phyloP scores from a whole-genome alignment of 2,797 vertebrate species.

The Lophius americanus region DNA sequence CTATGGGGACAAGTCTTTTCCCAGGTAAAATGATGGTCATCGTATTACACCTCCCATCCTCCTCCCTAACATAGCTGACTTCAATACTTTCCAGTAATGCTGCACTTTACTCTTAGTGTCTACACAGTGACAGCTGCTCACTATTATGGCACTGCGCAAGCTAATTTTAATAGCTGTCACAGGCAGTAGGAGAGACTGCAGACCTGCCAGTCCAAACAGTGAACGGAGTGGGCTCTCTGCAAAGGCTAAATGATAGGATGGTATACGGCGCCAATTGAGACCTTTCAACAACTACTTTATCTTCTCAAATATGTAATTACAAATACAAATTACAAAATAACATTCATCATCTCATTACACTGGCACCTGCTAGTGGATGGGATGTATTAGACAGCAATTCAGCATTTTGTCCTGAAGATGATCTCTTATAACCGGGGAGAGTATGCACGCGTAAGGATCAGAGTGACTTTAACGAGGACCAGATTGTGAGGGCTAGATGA shows the following conservation, averaged over 20 bases:
- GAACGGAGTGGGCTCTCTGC: slow-evolving; percentile 52
- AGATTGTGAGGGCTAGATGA: no score
- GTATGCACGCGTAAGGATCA: no score
- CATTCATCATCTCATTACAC: no score
- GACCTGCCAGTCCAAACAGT: slow-evolving; percentile 72
- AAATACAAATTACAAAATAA: no score
- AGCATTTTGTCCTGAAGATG: no score
- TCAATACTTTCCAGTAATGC: slow-evolving; percentile 69
- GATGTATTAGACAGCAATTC: no score
- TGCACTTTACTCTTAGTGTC: slow-evolving; percentile 72
- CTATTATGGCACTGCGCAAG: slow-evolving; percentile 71
- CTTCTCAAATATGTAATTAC: no score
- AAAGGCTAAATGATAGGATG: slow-evolving; percentile 59
- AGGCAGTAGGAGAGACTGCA: slow-evolving; percentile 67
- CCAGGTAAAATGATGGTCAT: slow-evolving; percentile 47
- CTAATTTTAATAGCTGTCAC: slow-evolving; percentile 79
- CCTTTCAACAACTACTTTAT: no score
- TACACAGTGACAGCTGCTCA: slow-evolving; percentile 79
- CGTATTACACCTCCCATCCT: slow-evolving; percentile 45
- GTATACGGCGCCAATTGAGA: slow-evolving; percentile 1
- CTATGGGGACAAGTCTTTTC: slow-evolving; percentile 35
- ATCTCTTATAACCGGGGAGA: no score
- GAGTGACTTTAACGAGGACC: no score
- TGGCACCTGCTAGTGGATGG: no score
- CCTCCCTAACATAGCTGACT: slow-evolving; percentile 32